Evolutionary conservation across 2,888 invertebrate species (phyloP), one percentile per base, ranked within the genome.

Genomic region (Macaria notata): DNA sequence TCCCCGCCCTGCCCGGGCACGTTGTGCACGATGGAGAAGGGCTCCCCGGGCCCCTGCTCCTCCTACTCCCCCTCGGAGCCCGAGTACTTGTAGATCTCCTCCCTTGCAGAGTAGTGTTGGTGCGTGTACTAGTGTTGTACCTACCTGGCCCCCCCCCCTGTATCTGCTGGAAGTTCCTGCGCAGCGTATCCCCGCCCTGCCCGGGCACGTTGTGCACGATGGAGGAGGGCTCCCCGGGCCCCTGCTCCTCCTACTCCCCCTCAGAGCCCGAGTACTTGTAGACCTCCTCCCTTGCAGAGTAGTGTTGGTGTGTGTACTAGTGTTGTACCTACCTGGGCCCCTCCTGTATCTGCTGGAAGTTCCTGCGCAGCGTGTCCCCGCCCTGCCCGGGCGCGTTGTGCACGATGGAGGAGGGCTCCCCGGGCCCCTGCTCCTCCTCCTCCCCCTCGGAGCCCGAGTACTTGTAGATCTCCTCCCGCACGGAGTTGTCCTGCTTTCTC

Each of bases 61-160:
- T 98, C 98, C 72, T 99, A 99, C 78, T 99, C 99, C 67, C 98
- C 98, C 80, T 99, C 99, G 57, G 98, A 98, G 38, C 98, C 98
- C 41, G 98, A 98, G 86, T 98, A 98, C 81, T 93, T 94, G 84
- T 95, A 95, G 33, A 59, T 59, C 77, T 95, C 95, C 76, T 95
- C 95, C 30, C 95, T n/a, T n/a, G n/a, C n/a, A n/a, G n/a, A n/a
- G n/a, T n/a, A n/a, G n/a, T n/a, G n/a, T n/a, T n/a, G n/a, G n/a
- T n/a, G n/a, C n/a, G n/a, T n/a, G 19, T 19, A 19, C 19, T 19
- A 19, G 19, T 19, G 19, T 19, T 4, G 33, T 3, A 64, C 79
- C 45, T 9, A 91, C 91, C 92, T 80, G 54, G 75, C 71, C 45
- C 95, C 95, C n/a, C n/a, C 76, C 95, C 98, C 88, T 99, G 99